These are phyloP conservation scores for Temnothorax unifasciatus DNA, from an alignment of 2,888 invertebrate genomes.

Conservation along the genomic window DNA sequence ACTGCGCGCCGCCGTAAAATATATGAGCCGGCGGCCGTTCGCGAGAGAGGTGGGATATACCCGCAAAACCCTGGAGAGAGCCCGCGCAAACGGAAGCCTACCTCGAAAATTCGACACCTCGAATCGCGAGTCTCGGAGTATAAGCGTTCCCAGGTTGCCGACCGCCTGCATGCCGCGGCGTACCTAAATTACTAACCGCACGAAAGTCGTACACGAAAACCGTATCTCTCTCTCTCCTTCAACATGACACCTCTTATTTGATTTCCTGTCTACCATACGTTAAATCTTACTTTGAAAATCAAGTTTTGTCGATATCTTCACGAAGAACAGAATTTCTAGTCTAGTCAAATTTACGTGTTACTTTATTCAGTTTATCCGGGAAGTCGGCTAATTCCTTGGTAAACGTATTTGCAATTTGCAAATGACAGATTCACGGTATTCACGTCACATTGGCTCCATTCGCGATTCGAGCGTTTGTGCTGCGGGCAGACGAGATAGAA, in stretches of 20 bases:
- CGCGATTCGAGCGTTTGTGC: neutral
- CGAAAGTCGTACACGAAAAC: neutral
- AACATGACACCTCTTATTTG: neutral
- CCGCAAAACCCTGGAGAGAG: conserved; percentile 70
- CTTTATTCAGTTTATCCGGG: neutral
- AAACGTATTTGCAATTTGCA: neutral
- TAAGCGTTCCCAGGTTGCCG: conserved; percentile 41
- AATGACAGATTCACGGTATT: neutral
- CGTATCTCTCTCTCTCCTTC: neutral
- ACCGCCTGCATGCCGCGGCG: neutral
- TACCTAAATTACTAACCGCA: conserved; percentile 30
- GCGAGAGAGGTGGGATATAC: conserved; percentile 68
- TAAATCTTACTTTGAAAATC: neutral
- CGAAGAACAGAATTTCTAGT: neutral
- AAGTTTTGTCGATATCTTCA: neutral
- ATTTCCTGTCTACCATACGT: neutral
- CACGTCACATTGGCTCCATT: neutral
- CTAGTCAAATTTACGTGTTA: neutral
- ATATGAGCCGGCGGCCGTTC: conserved; percentile 79
- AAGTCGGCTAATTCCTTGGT: neutral
- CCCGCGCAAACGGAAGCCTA: conserved; percentile 55
- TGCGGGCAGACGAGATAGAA: neutral
- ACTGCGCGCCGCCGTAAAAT: conserved; percentile 81
- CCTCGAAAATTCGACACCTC: conserved; percentile 65
- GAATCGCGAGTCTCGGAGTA: conserved; percentile 50